Evolutionary conservation across 2,797 vertebrate species (phyloP), one percentile per base, ranked within the genome.

Genomic region (Spea hammondii): DNA sequence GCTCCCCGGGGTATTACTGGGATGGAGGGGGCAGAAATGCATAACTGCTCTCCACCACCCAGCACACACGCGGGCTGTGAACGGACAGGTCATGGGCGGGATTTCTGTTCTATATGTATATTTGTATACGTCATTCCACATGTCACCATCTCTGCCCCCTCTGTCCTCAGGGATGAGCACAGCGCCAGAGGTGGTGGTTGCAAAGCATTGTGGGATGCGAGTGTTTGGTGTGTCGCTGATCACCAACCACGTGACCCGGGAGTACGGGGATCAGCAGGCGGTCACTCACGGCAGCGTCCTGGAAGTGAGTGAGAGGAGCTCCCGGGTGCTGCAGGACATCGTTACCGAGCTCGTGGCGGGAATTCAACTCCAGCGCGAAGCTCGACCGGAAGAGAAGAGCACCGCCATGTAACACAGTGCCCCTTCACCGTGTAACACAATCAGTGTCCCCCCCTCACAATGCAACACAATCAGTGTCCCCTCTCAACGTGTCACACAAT

Each of bases 201-300:
- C 95, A 62, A 91, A 92, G 51, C 96, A 96, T 44, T 95, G 94
- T 0, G 91, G 93, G 51, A 69, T 97, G 53, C 89, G 92, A 0
- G 93, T 96, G 70, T 85, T 96, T 6, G 94, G 95, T 54, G 85
- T 96, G 71, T 96, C 94, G 8, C 92, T 96, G 70, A 93, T 96
- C 85, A 96, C 95, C 85, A 96, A 96, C 89, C 93, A 89, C 60
- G 93, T 83, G 0, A 91, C 94, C 83, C 85, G 70, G 8, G 90
- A 92, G 79, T 96, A 96, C 4, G 77, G 83, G 77, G 90, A 89
- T 45, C 1, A 82, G 0, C 89, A 94, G 69, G 87, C 72, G 3
- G 86, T 90, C 12, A 94, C 91, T 86, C 95, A 96, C 0, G 83
- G 88, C 6, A 92, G 94, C 62, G 93, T 96, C 57, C 91, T 96